Conservation (phyloP, 2,888 invertebrate species). For the Drosophila limbata region DNA sequence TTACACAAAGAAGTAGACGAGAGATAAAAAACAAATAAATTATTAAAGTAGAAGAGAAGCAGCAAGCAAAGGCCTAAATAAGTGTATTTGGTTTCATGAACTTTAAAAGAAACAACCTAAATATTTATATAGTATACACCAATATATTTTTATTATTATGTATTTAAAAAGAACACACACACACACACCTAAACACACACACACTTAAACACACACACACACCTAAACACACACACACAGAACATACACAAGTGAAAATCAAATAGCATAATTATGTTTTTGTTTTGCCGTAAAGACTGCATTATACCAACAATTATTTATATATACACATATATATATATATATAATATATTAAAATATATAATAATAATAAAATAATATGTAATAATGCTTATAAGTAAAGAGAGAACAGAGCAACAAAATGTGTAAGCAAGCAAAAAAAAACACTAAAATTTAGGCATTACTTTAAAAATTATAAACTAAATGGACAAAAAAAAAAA, state of each 20-base stretch:
- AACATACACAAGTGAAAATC: constrained; percentile 44
- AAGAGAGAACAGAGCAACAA: constrained; percentile 39
- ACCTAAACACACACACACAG: constrained; percentile 11
- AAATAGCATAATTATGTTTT: constrained; percentile 79
- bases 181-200: constrained; percentile 15
- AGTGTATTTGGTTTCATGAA: constrained; percentile 76
- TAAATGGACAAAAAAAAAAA: constrained; percentile 25
- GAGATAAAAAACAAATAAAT: too few relatives aligned
- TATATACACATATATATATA: constrained; percentile 52
- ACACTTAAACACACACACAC: constrained; percentile 9
- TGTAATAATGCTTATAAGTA: constrained; percentile 10
- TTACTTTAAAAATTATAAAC: constrained; percentile 26
- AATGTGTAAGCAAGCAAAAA: constrained; percentile 33
- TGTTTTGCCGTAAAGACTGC: constrained; percentile 85
- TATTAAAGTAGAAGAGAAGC: constrained; percentile 1
- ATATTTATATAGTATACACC: constrained; percentile 64
- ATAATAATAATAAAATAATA: constrained; percentile 1
- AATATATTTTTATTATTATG: constrained; percentile 73
- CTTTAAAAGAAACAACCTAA: constrained; percentile 62
- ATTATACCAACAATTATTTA: constrained; percentile 84
- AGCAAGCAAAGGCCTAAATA: constrained; percentile 57
- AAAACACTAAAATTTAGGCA: constrained; percentile 29
- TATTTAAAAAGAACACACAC: constrained; percentile 48
- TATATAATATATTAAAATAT: constrained; percentile 45
- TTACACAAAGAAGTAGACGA: constrained; percentile 8